Conservation (phyloP, 1,140 invertebrate species). For the Leptinotarsa defecta region DNA sequence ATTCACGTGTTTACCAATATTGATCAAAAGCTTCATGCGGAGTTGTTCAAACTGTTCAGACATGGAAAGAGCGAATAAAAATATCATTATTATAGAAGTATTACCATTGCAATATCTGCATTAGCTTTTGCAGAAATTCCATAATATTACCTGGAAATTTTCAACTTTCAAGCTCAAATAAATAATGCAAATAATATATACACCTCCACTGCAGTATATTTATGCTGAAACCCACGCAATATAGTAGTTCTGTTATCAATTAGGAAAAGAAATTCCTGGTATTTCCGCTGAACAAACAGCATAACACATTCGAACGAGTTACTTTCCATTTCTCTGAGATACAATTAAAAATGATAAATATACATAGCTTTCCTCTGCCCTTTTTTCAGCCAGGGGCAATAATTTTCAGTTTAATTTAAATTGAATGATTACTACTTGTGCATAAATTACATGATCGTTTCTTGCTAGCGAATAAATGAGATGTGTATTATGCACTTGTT, state of each 20-base stretch:
- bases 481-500: background rate
- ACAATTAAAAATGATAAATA: constrained; percentile 7
- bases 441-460: background rate
- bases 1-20: too few relatives aligned
- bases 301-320: background rate
- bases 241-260: background rate
- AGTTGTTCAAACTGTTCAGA: too few relatives aligned
- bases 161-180: too few relatives aligned
- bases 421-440: constrained; percentile 5
- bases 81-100: too few relatives aligned
- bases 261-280: background rate
- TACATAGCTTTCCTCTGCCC: background rate
- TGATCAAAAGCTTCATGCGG: too few relatives aligned
- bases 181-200: background rate
- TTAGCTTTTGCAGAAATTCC: too few relatives aligned
- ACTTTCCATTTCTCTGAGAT: constrained; percentile 1
- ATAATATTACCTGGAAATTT: too few relatives aligned
- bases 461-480: background rate
- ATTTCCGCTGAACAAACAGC: constrained; percentile 4
- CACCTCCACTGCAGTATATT: background rate
- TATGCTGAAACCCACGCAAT: background rate
- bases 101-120: too few relatives aligned
- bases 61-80: too few relatives aligned
- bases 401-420: background rate
- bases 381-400: background rate